Percentiles rank a stretch among this genome's conserved stretches.
Evolutionary conservation across 1,140 invertebrate species (phyloP).

Genomic region (Tenebrio molitor): DNA sequence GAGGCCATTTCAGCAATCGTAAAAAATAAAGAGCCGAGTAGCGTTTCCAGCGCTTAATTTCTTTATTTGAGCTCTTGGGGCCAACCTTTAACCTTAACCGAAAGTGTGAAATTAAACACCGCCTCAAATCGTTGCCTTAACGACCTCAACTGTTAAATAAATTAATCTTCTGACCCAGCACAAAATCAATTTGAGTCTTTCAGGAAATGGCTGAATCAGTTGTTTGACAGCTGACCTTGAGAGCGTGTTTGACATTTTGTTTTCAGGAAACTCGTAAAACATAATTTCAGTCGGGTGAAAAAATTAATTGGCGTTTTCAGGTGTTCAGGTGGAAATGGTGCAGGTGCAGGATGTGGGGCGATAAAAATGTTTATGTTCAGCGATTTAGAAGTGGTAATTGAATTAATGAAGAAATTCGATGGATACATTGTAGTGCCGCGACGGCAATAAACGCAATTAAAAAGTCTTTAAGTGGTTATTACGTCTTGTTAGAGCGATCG

Average conservation of each 20-base stretch:
- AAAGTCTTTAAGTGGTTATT: conserved; percentile 28
- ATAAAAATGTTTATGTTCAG: too few species aligned
- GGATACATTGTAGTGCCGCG: background rate
- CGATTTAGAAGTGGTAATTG: conserved; percentile 9
- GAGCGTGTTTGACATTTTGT: background rate
- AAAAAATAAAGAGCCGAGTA: too few species aligned
- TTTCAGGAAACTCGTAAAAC: background rate
- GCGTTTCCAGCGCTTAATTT: background rate
- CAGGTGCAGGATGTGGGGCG: background rate
- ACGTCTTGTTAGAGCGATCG: conserved; percentile 15
- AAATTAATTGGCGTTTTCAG: too few species aligned
- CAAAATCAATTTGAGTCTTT: too few species aligned
- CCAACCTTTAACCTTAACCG: conserved; percentile 7
- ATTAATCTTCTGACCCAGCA: too few species aligned
- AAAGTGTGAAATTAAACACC: conserved; percentile 17
- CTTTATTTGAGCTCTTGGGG: background rate
- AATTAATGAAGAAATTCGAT: conserved; percentile 36
- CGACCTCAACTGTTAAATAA: background rate
- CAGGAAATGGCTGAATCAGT: too few species aligned
- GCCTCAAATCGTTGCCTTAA: background rate
- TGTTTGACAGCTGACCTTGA: too few species aligned
- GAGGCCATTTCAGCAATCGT: too few species aligned
- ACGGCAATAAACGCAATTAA: conserved; percentile 24
- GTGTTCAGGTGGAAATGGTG: background rate
- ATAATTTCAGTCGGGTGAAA: background rate